Evolutionary conservation across 2,113 vertebrate species (phyloP), one percentile per base, ranked within the genome.

Genomic region (Aphyosemion australe): DNA sequence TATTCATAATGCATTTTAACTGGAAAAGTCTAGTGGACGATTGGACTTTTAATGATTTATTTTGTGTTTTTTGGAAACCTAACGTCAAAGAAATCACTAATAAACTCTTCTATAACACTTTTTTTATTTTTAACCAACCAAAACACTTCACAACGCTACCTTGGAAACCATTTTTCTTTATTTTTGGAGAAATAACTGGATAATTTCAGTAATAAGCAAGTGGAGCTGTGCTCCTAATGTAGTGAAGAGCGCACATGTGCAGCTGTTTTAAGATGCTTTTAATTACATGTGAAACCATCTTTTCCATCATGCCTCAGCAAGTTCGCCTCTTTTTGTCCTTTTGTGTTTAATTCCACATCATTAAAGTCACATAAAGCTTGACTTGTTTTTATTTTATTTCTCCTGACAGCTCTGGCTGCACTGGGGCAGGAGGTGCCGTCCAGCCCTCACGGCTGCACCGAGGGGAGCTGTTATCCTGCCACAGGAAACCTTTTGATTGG

Each of bases 401-500:
- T 15, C 0, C 46, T 18, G 78, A 3, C 60, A 90, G 87, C 65
- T 66, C 51, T 72, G 14, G 50, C 19, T 6, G 80, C 10, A 1
- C 4, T 54, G 9, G 88, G 81, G 43, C 88, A 90, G 79, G 91
- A 95, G 13, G 77, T 91, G 7, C 94, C 93, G 0, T 92, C 94
- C 12, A 62, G 50, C 2, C 89, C 91, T 43, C 93, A 95, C 0
- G 89, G 93, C 73, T 97, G 95, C 26, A 80, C 89, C 0, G 93
- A 90, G 0, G 93, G 92, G 65, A 91, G 87, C 61, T 93, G 83
- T 82, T 95, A 89, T 90, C 94, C 93, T 37, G 95, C 93, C 26
- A 96, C 93, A 49, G 95, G 94, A 48, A 91, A 96, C 79, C 93
- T 94, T 45, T 74, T 94, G 61, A 90, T 94, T 76, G 94, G 93